These are phyloP conservation scores for Hylaeus volcanicus DNA, from an alignment of 1,140 invertebrate genomes.

Conservation along the genomic window DNA sequence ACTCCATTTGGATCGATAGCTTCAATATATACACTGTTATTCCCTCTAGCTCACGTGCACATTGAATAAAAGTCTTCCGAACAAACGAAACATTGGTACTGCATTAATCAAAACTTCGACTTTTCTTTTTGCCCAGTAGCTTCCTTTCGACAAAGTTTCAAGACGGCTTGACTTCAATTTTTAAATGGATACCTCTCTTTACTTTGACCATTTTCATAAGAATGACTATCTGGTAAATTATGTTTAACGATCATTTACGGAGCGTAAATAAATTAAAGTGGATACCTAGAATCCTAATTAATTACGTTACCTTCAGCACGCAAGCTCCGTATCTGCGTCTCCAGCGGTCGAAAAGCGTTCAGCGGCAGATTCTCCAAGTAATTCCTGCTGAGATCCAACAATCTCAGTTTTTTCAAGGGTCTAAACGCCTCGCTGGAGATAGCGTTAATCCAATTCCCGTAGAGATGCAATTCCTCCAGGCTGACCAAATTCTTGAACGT, in stretches of 20 bases:
- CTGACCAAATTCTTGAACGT: slow-evolving; percentile 88
- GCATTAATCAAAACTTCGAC: background rate
- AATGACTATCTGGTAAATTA: no score
- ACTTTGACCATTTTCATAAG: no score
- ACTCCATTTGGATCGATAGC: slow-evolving; percentile 60
- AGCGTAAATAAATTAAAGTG: no score
- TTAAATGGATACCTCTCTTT: background rate
- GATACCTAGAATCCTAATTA: background rate
- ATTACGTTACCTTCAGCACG: slow-evolving; percentile 86
- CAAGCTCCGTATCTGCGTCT: slow-evolving; percentile 89
- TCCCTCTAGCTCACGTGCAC: background rate
- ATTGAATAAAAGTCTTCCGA: slow-evolving; percentile 4
- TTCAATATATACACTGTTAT: slow-evolving; percentile 34
- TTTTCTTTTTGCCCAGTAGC: background rate
- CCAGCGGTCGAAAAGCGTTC: slow-evolving; percentile 87
- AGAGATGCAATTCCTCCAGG: slow-evolving; percentile 88
- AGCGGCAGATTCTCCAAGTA: slow-evolving; percentile 90
- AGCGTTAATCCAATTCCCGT: slow-evolving; percentile 90
- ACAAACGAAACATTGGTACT: slow-evolving; percentile 18
- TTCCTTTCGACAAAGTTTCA: background rate
- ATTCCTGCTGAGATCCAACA: slow-evolving; percentile 92
- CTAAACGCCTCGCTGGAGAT: slow-evolving; percentile 90
- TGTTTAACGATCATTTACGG: no score
- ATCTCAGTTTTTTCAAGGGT: slow-evolving; percentile 88
- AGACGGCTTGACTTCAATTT: background rate